A percentile compares a stretch with the other conserved stretches of the same genome.
phyloP scores from a whole-genome alignment of 2,888 invertebrate species.

The Neoascia interrupta region DNA sequence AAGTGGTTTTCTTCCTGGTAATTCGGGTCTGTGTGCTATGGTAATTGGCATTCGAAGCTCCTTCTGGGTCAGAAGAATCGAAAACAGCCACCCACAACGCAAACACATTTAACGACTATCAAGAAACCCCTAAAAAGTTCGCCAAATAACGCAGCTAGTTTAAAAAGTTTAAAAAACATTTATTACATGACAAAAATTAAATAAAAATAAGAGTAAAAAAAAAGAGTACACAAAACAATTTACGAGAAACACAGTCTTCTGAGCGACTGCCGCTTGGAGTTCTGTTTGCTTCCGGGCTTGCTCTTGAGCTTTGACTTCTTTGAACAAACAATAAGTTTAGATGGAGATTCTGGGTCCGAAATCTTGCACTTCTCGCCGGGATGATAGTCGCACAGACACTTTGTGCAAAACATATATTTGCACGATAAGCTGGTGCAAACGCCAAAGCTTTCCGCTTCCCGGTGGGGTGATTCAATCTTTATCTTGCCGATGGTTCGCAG shows the following conservation, averaged over 20 bases:
- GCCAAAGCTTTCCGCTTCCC: constrained; percentile 1
- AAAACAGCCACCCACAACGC: no score
- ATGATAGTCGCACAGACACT: constrained; percentile 74
- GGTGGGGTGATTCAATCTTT: background rate
- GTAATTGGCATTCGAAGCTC: no score
- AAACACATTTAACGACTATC: no score
- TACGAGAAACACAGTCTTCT: constrained; percentile 60
- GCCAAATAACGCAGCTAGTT: no score
- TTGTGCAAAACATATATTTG: constrained; percentile 73
- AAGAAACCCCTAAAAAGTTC: no score
- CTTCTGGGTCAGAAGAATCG: no score
- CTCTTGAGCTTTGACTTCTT: constrained; percentile 68
- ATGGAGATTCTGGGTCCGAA: constrained; percentile 74
- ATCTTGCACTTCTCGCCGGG: constrained; percentile 73
- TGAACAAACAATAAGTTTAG: constrained; percentile 72
- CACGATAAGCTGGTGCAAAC: constrained; percentile 72
- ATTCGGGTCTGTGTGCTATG: no score
- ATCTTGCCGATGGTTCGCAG: background rate
- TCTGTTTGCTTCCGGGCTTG: constrained; percentile 33
- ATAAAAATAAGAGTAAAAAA: constrained; percentile 20
- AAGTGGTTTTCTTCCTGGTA: no score
- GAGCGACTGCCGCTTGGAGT: constrained; percentile 46
- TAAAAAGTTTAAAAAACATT: no score
- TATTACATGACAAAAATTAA: constrained; percentile 27
- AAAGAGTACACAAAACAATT: constrained; percentile 1